Evolutionary conservation across 2,888 invertebrate species (phyloP).

Genomic region (Acronicta alni): DNA sequence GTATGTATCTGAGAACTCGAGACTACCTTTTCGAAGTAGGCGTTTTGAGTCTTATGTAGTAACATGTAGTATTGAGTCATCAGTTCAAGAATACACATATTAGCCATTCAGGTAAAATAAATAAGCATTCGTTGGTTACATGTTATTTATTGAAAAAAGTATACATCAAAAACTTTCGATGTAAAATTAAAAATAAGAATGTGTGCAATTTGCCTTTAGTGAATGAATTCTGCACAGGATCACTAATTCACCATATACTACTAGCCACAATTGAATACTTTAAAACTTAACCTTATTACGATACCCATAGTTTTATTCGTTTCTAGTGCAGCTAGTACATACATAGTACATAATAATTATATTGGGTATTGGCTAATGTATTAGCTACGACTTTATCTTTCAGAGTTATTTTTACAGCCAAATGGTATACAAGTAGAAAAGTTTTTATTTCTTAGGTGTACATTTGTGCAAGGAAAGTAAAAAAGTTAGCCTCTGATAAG

Average conservation of each 20-base stretch:
- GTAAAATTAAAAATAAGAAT: conserved; percentile 84
- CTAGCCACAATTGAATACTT: conserved; percentile 32
- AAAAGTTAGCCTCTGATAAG: conserved; percentile 56
- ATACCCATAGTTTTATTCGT: conserved; percentile 14
- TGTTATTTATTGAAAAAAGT: conserved; percentile 85
- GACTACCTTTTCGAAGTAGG: no score
- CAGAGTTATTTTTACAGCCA: conserved; percentile 67
- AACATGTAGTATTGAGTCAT: no score
- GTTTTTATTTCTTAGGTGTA: conserved; percentile 37
- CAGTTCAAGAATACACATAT: no score
- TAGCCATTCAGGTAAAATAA: conserved; percentile 31
- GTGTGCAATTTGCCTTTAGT: conserved; percentile 66
- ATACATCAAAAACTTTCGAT: conserved; percentile 87
- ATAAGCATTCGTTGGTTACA: conserved; percentile 75
- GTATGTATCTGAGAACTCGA: no score
- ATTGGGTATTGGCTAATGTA: conserved; percentile 43
- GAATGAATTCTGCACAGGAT: conserved; percentile 53
- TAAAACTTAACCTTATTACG: conserved; percentile 22
- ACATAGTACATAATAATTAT: conserved; percentile 21
- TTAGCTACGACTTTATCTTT: conserved; percentile 49
- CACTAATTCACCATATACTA: conserved; percentile 29
- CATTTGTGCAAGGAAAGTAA: conserved; percentile 55
- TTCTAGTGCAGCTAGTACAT: conserved; percentile 29
- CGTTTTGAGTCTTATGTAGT: no score
- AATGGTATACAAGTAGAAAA: conserved; percentile 56